A percentile compares a stretch with the other conserved stretches of the same genome.
These are phyloP conservation scores for Sapajus apella DNA, from an alignment of 2,113 vertebrate species.

Conservation along the genomic window DNA sequence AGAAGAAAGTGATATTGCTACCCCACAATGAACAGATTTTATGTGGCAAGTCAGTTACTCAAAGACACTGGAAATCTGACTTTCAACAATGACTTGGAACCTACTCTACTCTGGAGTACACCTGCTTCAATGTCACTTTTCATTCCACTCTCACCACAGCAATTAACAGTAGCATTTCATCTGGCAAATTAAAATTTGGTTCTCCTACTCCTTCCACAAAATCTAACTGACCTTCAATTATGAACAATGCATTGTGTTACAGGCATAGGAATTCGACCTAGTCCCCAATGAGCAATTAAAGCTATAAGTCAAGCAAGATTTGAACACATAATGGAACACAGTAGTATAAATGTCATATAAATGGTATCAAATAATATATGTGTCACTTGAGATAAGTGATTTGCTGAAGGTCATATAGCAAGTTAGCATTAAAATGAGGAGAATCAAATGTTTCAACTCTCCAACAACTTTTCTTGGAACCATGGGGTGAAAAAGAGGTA, in stretches of 20 bases:
- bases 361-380: conserved; percentile 39
- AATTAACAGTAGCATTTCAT: background rate
- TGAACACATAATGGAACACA: conserved; percentile 14
- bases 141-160: background rate
- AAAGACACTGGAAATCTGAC: background rate
- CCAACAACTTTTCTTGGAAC: background rate
- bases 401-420: conserved; percentile 37
- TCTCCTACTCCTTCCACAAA: conserved; percentile 29
- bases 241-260: background rate
- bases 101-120: background rate
- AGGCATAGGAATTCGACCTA: background rate
- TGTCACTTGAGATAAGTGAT: conserved; percentile 30
- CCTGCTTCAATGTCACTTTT: background rate
- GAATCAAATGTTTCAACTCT: conserved; percentile 13
- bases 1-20: background rate
- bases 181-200: background rate
- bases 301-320: conserved; percentile 27
- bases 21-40: background rate
- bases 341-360: conserved; percentile 17
- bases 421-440: background rate
- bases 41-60: background rate
- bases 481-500: background rate
- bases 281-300: conserved; percentile 16
- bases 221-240: background rate
- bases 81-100: background rate